Conservation (phyloP, 2,113 vertebrate genomes). For the Sturnus vulgaris region DNA sequence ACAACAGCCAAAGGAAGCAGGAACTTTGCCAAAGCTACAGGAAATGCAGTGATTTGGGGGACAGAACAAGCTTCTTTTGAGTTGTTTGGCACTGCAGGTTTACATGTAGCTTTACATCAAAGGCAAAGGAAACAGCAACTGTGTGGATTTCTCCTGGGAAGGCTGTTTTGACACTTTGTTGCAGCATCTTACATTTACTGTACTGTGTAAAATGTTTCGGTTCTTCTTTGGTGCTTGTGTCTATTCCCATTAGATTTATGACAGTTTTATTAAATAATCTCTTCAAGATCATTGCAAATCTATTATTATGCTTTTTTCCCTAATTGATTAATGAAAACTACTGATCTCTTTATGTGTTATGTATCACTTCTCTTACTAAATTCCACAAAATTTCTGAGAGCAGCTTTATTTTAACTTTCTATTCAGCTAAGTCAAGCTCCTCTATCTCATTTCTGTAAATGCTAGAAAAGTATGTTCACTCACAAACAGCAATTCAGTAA, state of each 20-base stretch:
- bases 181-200: neutral
- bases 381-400: neutral
- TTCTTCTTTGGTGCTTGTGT: neutral
- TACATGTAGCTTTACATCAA: neutral
- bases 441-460: slow-evolving; percentile 4
- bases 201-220: neutral
- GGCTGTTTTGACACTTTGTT: neutral
- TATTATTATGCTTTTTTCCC: neutral
- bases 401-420: neutral
- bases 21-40: neutral
- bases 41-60: neutral
- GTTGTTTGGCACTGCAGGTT: neutral
- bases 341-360: neutral
- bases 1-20: neutral
- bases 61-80: neutral
- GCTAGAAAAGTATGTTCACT: neutral
- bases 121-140: neutral
- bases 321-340: neutral
- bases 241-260: neutral
- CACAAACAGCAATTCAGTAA: neutral
- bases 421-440: neutral
- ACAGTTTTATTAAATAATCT: slow-evolving; percentile 24
- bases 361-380: neutral
- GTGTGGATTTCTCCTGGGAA: neutral
- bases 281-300: neutral